Percentiles rank a stretch among this genome's conserved stretches.
Evolutionary conservation across 2,888 invertebrate genomes (phyloP).

Genomic region (Callyntrura sp.): DNA sequence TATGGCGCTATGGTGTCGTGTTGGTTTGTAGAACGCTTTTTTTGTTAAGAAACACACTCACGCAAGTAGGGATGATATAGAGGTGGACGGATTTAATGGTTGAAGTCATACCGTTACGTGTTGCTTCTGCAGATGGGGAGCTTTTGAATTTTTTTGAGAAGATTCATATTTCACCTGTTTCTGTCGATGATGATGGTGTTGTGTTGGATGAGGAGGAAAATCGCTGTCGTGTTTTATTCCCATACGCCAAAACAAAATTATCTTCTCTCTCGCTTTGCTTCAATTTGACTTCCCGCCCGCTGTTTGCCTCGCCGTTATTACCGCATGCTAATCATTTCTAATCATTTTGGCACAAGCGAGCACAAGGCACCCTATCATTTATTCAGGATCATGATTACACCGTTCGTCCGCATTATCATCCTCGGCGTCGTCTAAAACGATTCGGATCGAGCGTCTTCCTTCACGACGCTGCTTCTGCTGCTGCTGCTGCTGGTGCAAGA

Average conservation of each 20-base stretch:
- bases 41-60: background rate
- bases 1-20: background rate
- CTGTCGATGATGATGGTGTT: background rate
- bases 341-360: constrained; percentile 32
- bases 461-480: background rate
- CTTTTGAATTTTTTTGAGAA: background rate
- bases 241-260: background rate
- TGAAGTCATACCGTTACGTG: too few relatives aligned
- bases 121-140: background rate
- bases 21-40: background rate
- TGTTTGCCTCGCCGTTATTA: constrained; percentile 12
- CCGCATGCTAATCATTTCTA: constrained; percentile 27
- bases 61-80: background rate
- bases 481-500: constrained; percentile 8
- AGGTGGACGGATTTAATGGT: too few relatives aligned
- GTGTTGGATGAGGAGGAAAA: background rate
- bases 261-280: background rate
- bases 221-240: too few relatives aligned
- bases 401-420: background rate
- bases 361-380: background rate
- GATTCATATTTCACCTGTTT: background rate
- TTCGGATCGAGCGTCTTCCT: background rate
- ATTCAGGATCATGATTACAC: background rate
- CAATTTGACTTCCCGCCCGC: constrained; percentile 40
- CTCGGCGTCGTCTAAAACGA: background rate